These are phyloP conservation scores for Hemitrygon akajei DNA, from an alignment of 2,797 vertebrate genomes.

Conservation along the genomic window DNA sequence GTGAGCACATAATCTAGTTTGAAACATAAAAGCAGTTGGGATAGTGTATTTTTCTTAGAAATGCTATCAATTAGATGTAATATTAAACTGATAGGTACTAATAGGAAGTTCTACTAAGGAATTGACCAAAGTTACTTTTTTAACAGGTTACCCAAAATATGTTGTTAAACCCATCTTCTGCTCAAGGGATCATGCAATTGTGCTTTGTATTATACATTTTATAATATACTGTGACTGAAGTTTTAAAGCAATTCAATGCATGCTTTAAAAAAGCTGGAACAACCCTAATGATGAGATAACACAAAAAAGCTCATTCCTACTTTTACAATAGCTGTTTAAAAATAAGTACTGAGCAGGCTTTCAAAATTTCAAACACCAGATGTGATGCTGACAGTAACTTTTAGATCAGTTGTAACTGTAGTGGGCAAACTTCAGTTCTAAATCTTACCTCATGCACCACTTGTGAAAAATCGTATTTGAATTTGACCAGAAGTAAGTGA, in stretches of 20 bases:
- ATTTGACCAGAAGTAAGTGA: conserved; percentile 46
- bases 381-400: background rate
- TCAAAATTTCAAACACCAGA: background rate
- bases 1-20: background rate
- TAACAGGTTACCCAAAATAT: background rate
- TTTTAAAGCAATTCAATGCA: background rate
- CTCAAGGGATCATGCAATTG: background rate
- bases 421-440: background rate
- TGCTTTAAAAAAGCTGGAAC: background rate
- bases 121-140: background rate
- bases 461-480: conserved; percentile 48
- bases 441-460: conserved; percentile 38
- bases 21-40: background rate
- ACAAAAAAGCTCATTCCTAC: background rate
- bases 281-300: background rate
- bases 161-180: background rate
- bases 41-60: background rate
- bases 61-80: background rate
- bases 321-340: background rate
- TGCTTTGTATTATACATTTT: too few species aligned
- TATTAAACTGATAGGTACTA: background rate
- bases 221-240: background rate
- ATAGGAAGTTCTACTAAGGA: background rate
- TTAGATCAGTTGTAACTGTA: background rate
- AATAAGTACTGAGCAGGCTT: background rate